phyloP scores from a whole-genome alignment of 64 coral and sea anemone species.

The Stichodactyla helianthus region DNA sequence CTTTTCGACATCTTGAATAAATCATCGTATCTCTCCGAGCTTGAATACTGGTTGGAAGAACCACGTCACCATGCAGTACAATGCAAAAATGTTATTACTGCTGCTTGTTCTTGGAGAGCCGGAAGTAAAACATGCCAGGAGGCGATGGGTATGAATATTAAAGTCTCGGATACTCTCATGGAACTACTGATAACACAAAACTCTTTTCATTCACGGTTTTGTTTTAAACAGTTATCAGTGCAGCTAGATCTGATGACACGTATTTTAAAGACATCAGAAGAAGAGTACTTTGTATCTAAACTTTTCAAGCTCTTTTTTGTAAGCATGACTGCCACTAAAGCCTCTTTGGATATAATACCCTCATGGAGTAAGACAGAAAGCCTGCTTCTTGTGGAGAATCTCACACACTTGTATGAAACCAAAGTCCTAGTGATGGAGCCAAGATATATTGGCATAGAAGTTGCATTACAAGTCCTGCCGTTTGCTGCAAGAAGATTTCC shows the following conservation, averaged over 20 bases:
- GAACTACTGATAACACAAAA: not conserved
- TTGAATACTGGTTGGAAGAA: not conserved
- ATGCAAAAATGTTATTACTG: not conserved
- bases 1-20: not conserved
- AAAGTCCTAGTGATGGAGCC: not conserved
- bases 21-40: not conserved
- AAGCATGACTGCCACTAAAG: not conserved
- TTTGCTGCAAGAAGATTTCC: not conserved
- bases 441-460: not conserved
- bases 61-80: not conserved
- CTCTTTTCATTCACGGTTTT: not conserved
- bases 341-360: not conserved
- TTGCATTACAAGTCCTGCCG: not conserved
- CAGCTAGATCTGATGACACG: not conserved
- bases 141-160: not conserved
- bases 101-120: not conserved
- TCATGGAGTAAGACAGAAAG: not conserved
- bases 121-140: not conserved
- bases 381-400: not conserved
- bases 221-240: not conserved
- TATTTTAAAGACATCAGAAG: not conserved
- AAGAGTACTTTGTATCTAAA: not conserved
- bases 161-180: not conserved
- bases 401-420: not conserved
- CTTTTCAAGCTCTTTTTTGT: not conserved